Conservation (phyloP, 2,113 vertebrate species). For the Nothobranchius kuhntae region DNA sequence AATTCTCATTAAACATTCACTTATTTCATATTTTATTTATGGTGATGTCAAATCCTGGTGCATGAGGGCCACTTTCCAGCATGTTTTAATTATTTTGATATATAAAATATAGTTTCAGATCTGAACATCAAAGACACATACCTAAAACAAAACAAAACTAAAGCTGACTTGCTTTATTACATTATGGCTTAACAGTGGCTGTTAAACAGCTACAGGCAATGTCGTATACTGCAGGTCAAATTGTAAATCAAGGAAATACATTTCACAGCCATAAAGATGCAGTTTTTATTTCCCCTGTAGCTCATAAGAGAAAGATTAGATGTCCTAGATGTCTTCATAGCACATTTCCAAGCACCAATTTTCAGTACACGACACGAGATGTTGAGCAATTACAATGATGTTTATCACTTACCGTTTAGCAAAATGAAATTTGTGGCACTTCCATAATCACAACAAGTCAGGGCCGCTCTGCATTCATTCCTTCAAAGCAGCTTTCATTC, state of each 20-base stretch:
- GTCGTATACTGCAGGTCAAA: slow-evolving; percentile 44
- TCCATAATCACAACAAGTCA: slow-evolving; percentile 50
- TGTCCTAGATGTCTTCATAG: slow-evolving; percentile 30
- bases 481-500: slow-evolving; percentile 37
- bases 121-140: slow-evolving; percentile 44
- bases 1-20: no score
- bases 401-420: slow-evolving; percentile 54
- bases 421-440: slow-evolving; percentile 29
- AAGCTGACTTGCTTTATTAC: slow-evolving; percentile 37
- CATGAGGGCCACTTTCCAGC: no score
- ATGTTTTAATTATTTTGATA: no score
- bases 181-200: slow-evolving; percentile 22
- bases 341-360: slow-evolving; percentile 37
- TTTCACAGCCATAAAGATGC: slow-evolving; percentile 42
- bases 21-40: no score
- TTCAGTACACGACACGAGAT: slow-evolving; percentile 25
- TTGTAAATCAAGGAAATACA: slow-evolving; percentile 57
- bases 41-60: no score
- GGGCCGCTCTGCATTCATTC: slow-evolving; percentile 47
- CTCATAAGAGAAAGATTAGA: slow-evolving; percentile 53
- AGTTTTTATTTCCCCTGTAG: slow-evolving; percentile 41
- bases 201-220: slow-evolving; percentile 28
- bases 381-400: slow-evolving; percentile 53
- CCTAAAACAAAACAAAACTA: slow-evolving; percentile 20
- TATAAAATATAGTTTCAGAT: neutral